Base-by-base conservation (phyloP, 2,888 invertebrate species). In the Blastobasis lacticolella region DNA sequence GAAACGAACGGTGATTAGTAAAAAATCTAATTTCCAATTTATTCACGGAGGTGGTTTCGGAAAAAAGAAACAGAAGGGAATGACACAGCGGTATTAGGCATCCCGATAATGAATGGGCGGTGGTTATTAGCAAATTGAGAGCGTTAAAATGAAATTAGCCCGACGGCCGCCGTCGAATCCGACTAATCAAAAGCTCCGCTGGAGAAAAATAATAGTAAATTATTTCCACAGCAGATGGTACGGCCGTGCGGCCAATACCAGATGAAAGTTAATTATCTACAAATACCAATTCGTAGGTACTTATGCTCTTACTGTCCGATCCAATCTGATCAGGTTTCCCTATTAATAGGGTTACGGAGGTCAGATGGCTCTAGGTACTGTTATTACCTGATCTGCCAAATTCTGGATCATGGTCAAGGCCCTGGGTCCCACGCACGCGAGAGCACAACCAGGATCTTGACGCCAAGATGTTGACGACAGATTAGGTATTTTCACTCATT, bases 61-160 rank as follows among this genome's bases (percentile, higher is more conserved):
- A 75, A 42, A 78, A 72, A 60, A 62, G 66, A 78, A 81, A 82
- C 76, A 81, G 82, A 77, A 70, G 68, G 58, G 63, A 69, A 75
- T 87, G 86, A 87, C 73, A 66, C 58, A 61, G 81, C 81, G 64
- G 66, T 71, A 78, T 78, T 71, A 64, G 67, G 63, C 60, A 55
- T 63, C 58, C 54, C 10, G 49, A 63, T 77, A 78, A 78, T 78
- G 73, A 82, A 78, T 71, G 71, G 75, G 70, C 69, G 58, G 54
- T 61, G 73, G 75, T 75, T 77, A 78, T 81, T 80, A 84, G 79
- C 76, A 64, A 78, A 82, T 78, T 76, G 75, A 70, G 73, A 71
- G 70, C 78, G 75, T 78, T 76, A 74, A 75, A 79, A 77, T 73
- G 60, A 69, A 79, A 80, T 85, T 77, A 77, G 73, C 67, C 9